phyloP scores from a whole-genome alignment of 2,888 invertebrate species.

The Brachypterus glaber region DNA sequence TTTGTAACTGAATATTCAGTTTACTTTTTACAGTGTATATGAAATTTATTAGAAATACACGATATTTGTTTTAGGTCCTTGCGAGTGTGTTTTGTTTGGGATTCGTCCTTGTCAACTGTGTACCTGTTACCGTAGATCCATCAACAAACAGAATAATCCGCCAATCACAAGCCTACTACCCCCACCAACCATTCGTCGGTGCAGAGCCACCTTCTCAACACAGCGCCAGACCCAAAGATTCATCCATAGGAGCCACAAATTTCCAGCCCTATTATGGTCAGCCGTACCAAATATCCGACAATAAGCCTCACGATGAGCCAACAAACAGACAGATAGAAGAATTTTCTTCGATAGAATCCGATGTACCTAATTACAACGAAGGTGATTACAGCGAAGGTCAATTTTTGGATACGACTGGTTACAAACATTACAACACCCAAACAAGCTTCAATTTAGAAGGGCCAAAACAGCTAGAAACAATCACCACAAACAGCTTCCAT shows the following conservation, averaged over 20 bases:
- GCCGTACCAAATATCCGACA: conserved; percentile 3
- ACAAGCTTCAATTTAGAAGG: conserved; percentile 25
- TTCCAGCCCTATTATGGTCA: conserved; percentile 13
- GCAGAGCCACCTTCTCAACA: conserved; percentile 7
- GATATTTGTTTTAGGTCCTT: conserved; percentile 15
- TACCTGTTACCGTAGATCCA: background rate
- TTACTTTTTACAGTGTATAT: too few relatives aligned
- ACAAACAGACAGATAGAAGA: background rate
- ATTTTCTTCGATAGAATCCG: conserved; percentile 9
- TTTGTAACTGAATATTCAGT: too few relatives aligned
- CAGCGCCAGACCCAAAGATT: conserved; percentile 14
- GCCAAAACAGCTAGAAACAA: conserved; percentile 29
- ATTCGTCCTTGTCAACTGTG: conserved; percentile 5
- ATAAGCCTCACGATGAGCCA: background rate
- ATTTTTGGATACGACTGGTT: conserved; percentile 19
- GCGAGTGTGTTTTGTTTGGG: conserved; percentile 19
- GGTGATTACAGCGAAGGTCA: conserved; percentile 12
- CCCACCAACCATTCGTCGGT: background rate
- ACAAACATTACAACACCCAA: conserved; percentile 25
- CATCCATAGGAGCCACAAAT: conserved; percentile 12
- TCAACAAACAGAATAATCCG: background rate
- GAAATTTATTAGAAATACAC: too few relatives aligned
- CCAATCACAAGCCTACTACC: conserved; percentile 4
- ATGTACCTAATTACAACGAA: conserved; percentile 11
- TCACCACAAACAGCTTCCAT: conserved; percentile 27